Percentiles rank a stretch among this genome's conserved stretches.
phyloP scores from a whole-genome alignment of 64 coral and sea anemone species.

The Pocillopora verrucosa region DNA sequence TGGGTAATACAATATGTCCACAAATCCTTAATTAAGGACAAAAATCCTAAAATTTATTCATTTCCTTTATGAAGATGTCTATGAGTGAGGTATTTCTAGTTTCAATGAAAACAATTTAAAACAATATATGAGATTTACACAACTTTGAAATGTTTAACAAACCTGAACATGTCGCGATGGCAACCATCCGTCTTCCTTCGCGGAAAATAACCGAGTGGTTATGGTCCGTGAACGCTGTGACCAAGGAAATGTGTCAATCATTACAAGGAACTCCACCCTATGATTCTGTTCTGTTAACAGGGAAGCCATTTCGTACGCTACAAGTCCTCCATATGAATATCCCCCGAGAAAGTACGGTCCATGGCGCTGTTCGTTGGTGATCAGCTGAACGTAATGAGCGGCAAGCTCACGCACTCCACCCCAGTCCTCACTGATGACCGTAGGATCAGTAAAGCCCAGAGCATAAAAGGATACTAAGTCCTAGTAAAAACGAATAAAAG shows the following conservation, averaged over 20 bases:
- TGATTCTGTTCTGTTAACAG: conserved; percentile 33
- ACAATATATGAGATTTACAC: neutral
- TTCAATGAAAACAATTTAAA: too few species aligned
- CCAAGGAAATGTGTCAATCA: conserved; percentile 64
- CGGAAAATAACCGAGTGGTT: neutral
- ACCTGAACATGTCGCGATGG: neutral
- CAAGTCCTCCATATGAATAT: conserved; percentile 46
- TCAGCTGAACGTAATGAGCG: conserved; percentile 22
- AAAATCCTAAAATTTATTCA: too few species aligned
- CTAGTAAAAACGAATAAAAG: neutral
- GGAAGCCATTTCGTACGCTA: conserved; percentile 61
- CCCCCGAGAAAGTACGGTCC: conserved; percentile 57
- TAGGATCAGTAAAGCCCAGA: conserved; percentile 40
- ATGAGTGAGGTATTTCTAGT: too few species aligned
- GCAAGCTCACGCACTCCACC: conserved; percentile 50
- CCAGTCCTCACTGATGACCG: conserved; percentile 10
- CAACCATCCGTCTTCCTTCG: neutral
- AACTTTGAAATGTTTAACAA: neutral
- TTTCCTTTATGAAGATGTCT: too few species aligned
- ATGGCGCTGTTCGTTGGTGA: conserved; percentile 28
- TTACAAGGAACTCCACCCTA: conserved; percentile 45
- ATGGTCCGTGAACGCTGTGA: neutral
- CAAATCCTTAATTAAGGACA: too few species aligned
- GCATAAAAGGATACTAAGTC: conserved; percentile 47
- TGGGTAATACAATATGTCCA: too few species aligned